A percentile compares a stretch with the other conserved stretches of the same genome.
Conservation (phyloP, 92 coral and sea anemone species). For the Hydrozoanthus gracilis region DNA sequence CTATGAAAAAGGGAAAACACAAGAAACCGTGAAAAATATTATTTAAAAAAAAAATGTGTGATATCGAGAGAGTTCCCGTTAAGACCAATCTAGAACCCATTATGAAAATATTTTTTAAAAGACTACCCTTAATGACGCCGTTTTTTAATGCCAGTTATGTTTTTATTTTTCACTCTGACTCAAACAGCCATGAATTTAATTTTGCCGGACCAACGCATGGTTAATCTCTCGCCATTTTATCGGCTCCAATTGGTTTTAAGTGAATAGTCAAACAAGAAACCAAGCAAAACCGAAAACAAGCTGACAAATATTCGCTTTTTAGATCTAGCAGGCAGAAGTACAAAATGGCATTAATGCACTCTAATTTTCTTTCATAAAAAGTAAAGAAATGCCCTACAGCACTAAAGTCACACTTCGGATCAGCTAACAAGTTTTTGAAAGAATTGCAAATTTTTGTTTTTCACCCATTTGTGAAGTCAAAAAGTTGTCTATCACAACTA, state of each 20-base stretch:
- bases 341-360: neutral
- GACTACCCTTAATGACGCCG: no score
- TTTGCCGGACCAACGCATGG: slow-evolving; percentile 5
- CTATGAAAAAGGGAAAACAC: no score
- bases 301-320: neutral
- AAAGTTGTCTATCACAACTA: no score
- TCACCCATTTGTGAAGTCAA: no score
- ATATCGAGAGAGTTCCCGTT: no score
- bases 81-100: no score
- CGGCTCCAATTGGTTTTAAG: neutral
- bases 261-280: neutral
- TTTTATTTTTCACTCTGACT: neutral
- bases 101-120: no score
- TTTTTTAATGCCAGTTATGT: neutral
- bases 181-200: neutral
- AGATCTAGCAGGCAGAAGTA: neutral
- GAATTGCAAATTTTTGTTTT: no score
- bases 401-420: no score
- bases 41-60: no score
- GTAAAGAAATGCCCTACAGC: neutral
- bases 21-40: no score
- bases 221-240: neutral
- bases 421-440: no score
- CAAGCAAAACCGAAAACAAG: neutral
- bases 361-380: neutral